Base-by-base conservation (phyloP, 2,797 vertebrate species). In the Mycteria americana region DNA sequence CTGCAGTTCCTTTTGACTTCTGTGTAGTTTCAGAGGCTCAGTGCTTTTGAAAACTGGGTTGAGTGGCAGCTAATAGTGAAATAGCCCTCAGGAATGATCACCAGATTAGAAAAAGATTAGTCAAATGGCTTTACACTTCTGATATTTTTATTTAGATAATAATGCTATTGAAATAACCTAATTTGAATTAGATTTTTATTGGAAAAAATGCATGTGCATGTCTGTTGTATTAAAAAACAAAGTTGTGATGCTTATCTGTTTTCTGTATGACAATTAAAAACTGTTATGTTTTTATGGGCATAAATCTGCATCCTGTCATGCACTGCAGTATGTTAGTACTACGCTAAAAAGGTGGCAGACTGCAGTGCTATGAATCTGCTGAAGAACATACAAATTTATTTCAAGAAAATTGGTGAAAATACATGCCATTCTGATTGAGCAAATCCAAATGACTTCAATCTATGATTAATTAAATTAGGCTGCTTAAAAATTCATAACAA, bases 31-130 rank as follows among this genome's bases (percentile, higher is more conserved):
- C 39, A 79, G 72, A 77, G 82, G 48, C 68, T 82, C 43, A 27
- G 67, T 82, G 73, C 83, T 91, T 89, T 89, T 90, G 73, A 76
- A 90, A 95, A 84, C 68, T 60, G 46, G 43, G 54, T 82, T 89
- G 63, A 85, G 48, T 93, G 68, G 73, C 53, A 78, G 62, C 72
- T 74, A 95, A 90, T 74, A 90, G 76, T 46, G 57, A 90, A 88
- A 69, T 64, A 95, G 73, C 59, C 67, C 69, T 80, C 65, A 92
- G 92, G 57, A 90, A 73, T 65, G 72, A 85, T 92, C 63, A 65
- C 54, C 56, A 80, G 54, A 83, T 93, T 89, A 95, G 33, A 30
- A 75, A 90, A 84, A 80, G 45, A 77, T 88, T 79, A 95, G 68
- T 83, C 50, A 85, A 81, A 79, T 39, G 28, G 11, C 64, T 84